Base-by-base conservation (phyloP, 2,888 invertebrate species). In the Drosophila seclusa region DNA sequence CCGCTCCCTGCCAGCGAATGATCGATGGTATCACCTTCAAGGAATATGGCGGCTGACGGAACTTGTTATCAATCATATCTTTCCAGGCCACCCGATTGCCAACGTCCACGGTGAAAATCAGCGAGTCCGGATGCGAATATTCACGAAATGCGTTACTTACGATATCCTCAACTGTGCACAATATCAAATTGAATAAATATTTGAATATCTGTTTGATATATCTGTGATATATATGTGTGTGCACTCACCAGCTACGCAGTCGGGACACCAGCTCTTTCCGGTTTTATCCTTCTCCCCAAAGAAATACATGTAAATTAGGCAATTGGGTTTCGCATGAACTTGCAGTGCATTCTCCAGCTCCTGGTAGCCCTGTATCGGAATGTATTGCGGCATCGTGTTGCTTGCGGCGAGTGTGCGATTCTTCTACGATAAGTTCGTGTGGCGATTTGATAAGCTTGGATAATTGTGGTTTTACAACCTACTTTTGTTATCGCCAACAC, bases 261-360 rank as follows among this genome's bases (percentile, higher is more conserved):
- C 98, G 0, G 96, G 95, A 90, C 98, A 98, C 98, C 98, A 98
- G 91, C 97, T 97, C 48, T 94, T 92, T 0, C 97, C 97, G 0
- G 75, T 63, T 31, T 72, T 72, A 54, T 89, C 79, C 90, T 95
- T 95, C 29, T 80, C 78, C 13, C 87, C 87, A 27, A 74, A 78
- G 49, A 87, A 86, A 42, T 87, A 87, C 8, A 91, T 60, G 42
- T 89, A 91, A 31, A 92, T 74, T 4, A 80, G 79, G 11, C 68
- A 78, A 11, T 62, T 71, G 5, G 55, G 34, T 8, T 70, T 73
- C 0, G 54, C 50, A 4, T 82, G 54, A 45, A 49, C 7, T 31
- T 80, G 71, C 0, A 89, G 70, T n/a, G 76, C 60, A 34, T 71
- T 66, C 68, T 78, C 62, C 54, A 89, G 58, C 58, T 87, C 69